These are phyloP conservation scores for Epinotia ramella DNA, from an alignment of 2,888 invertebrate genomes.

Conservation along the genomic window DNA sequence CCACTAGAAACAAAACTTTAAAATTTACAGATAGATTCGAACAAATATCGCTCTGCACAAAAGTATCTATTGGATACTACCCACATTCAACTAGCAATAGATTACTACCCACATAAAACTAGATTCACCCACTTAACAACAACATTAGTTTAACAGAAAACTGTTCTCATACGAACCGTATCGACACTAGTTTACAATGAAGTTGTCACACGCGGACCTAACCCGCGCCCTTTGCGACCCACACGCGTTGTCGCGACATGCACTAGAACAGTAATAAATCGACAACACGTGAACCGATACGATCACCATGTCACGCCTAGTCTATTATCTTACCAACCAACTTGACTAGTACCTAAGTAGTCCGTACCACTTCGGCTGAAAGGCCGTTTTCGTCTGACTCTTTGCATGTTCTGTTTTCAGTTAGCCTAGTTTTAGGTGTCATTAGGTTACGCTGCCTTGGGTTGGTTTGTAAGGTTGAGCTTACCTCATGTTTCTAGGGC, in stretches of 20 bases:
- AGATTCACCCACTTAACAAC: too few species aligned
- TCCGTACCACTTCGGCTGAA: constrained; percentile 9
- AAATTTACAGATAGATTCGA: too few species aligned
- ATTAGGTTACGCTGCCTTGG: constrained; percentile 18
- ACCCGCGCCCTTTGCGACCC: constrained; percentile 33
- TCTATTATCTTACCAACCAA: constrained; percentile 27
- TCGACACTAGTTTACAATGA: constrained; percentile 3
- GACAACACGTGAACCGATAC: constrained; percentile 30
- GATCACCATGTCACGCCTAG: constrained; percentile 36
- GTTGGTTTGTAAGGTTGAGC: constrained; percentile 20
- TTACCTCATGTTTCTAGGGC: constrained; percentile 4
- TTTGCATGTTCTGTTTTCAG: constrained; percentile 12
- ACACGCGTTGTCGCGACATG: constrained; percentile 28
- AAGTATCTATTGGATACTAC: too few species aligned
- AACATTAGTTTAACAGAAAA: too few species aligned
- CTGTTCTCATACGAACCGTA: background rate
- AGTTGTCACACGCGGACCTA: constrained; percentile 30
- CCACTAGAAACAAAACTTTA: too few species aligned
- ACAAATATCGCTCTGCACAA: too few species aligned
- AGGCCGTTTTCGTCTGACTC: constrained; percentile 4
- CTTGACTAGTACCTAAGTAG: background rate
- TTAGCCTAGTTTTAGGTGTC: constrained; percentile 7
- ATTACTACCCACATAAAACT: too few species aligned
- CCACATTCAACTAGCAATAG: too few species aligned
- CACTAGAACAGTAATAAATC: constrained; percentile 31